Base-by-base conservation (phyloP, 1,140 invertebrate species). In the Drosophila kikkawai region DNA sequence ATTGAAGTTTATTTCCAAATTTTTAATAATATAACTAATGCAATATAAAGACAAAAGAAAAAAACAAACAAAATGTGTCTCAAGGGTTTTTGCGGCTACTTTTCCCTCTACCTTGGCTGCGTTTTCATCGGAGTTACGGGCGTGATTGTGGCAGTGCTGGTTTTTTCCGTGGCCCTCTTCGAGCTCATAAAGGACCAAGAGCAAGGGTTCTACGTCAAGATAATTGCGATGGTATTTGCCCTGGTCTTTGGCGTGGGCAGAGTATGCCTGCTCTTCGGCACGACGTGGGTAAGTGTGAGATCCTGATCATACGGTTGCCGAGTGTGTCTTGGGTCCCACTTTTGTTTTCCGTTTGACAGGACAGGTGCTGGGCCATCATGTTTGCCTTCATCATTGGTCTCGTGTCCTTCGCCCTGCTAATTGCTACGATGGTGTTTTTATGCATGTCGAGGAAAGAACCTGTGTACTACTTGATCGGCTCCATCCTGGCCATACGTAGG, bases 91-190 rank as follows among this genome's bases (percentile, higher is more conserved):
- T 61, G 29, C 19, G 63, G 63, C 19, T 65, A 44, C 12, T 17
- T 42, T 12, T 65, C 63, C 37, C 57, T 65, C 5, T 65, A 65
- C 39, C 36, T 63, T 15, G 63, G 63, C 19, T 65, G 63, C 57
- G 34, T 65, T 9, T 26, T 65, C 29, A 63, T 63, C 12, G 63
- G 57, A 8, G 32, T 65, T 5, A 7, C 19, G 19, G 63, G 63
- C 11, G 34, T 65, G 19, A 12, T 65, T 7, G 4, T 36, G 11
- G 37, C 56, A 5, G 19, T 63, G 5, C 1, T 63, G 8, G 7
- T 63, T 3, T 36, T 65, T 17, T 63, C 57, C 3, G 29, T 65
- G 7, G n/a, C 15, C 13, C 19, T 65, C 17, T 65, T 65, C 12
- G 37, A 65, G 15, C 7, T 65, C 1, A 2, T 65, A 11, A 22